These are phyloP conservation scores for Rhabdomys dilectus DNA, from an alignment of 2,113 vertebrate species.

Conservation along the genomic window DNA sequence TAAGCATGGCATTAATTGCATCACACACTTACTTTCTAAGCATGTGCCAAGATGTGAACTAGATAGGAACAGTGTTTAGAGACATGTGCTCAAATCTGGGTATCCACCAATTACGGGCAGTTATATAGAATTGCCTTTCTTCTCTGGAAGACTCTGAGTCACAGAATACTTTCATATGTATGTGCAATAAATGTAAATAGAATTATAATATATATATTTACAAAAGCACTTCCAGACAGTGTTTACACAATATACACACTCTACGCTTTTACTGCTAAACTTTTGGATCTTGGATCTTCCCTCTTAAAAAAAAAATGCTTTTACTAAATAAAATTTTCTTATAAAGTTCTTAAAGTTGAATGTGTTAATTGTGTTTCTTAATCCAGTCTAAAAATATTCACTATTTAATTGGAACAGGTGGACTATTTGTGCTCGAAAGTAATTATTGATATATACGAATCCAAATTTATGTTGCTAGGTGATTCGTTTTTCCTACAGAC, in stretches of 20 bases:
- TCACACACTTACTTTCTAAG: not conserved
- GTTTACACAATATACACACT: not conserved
- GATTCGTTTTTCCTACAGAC: slow-evolving; percentile 8
- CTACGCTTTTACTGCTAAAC: not conserved
- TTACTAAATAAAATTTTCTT: not conserved
- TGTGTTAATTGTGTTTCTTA: not conserved
- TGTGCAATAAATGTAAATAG: not conserved
- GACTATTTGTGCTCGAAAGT: not conserved
- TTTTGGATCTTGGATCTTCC: not conserved
- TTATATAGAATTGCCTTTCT: not conserved
- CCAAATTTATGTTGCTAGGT: not conserved
- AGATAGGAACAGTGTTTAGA: not conserved
- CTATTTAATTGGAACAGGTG: not conserved
- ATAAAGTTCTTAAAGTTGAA: not conserved
- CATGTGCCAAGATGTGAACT: not conserved
- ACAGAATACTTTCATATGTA: not conserved
- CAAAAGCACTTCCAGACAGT: not conserved
- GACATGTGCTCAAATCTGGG: not conserved
- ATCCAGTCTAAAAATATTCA: not conserved
- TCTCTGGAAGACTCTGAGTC: not conserved
- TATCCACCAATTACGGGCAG: not conserved
- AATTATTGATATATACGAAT: not conserved
- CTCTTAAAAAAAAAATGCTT: not conserved
- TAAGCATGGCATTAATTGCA: not conserved
- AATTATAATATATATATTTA: not conserved